A percentile compares a stretch with the other conserved stretches of the same genome.
phyloP scores from a whole-genome alignment of 2,797 vertebrate genomes.

The Triplophysa yarkandensis region DNA sequence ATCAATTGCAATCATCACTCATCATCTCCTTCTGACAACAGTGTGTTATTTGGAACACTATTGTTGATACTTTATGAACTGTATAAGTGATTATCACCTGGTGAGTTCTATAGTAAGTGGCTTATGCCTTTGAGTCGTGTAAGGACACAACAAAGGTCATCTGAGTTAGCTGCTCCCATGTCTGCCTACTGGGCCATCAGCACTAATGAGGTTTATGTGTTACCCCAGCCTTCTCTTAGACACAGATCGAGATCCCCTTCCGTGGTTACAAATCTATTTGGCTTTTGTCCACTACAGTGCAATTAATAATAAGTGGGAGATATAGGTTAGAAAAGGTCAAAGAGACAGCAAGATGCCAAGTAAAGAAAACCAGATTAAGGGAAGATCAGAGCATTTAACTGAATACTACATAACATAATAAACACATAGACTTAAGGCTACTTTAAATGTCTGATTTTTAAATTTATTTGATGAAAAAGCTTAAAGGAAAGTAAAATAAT shows the following conservation, averaged over 20 bases:
- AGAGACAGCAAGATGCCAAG: slow-evolving; percentile 74
- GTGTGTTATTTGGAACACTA: neutral
- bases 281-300: slow-evolving; percentile 97
- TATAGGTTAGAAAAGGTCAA: slow-evolving; percentile 89
- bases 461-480: slow-evolving; percentile 90
- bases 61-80: slow-evolving; percentile 7
- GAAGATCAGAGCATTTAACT: slow-evolving; percentile 45
- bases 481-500: too few species aligned
- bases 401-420: slow-evolving; percentile 12
- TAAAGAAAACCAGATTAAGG: slow-evolving; percentile 68
- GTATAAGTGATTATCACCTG: slow-evolving; percentile 20
- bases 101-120: slow-evolving; percentile 57
- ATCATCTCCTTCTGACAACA: neutral
- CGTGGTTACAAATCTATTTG: slow-evolving; percentile 99
- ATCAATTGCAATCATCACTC: neutral
- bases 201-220: slow-evolving; percentile 99
- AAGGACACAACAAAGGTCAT: slow-evolving; percentile 84
- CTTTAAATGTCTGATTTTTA: slow-evolving; percentile 92
- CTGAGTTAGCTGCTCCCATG: slow-evolving; percentile 74
- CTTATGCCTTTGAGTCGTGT: slow-evolving; percentile 50
- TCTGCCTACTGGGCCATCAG: slow-evolving; percentile 84
- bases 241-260: slow-evolving; percentile 98
- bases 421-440: slow-evolving; percentile 81
- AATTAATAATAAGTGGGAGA: slow-evolving; percentile 96
- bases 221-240: slow-evolving; percentile 89